phyloP scores from a whole-genome alignment of 2,797 vertebrate species.

The Sebastes cheni region DNA sequence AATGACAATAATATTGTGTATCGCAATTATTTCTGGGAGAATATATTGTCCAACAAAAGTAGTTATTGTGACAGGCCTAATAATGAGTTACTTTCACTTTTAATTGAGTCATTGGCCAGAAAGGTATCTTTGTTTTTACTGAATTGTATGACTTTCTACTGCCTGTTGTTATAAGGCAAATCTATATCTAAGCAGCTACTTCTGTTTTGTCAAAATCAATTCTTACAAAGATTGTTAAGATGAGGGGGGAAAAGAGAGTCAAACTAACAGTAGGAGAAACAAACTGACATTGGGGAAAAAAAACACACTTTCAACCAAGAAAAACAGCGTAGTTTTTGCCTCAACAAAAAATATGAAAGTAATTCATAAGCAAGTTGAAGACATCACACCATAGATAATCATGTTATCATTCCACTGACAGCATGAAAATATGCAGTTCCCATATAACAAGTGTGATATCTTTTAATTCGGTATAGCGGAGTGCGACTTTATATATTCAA shows the following conservation, averaged over 20 bases:
- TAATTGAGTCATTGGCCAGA: background rate
- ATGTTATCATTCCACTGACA: background rate
- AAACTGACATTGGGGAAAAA: background rate
- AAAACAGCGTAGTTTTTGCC: background rate
- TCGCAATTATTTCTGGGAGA: background rate
- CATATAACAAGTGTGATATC: background rate
- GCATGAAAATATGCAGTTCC: background rate
- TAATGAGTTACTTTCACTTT: background rate
- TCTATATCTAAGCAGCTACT: background rate
- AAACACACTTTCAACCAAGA: background rate
- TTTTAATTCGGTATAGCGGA: background rate
- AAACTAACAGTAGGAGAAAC: background rate
- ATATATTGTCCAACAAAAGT: background rate
- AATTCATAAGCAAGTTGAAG: background rate
- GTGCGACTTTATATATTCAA: conserved; percentile 27
- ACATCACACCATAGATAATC: background rate
- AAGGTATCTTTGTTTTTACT: too few relatives aligned
- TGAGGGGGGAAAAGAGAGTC: background rate
- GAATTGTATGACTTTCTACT: background rate
- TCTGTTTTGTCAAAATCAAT: background rate
- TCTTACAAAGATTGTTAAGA: background rate
- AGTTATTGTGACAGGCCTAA: background rate
- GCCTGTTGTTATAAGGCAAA: background rate
- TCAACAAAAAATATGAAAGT: background rate
- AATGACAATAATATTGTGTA: background rate